Evolutionary conservation across 1,140 invertebrate species (phyloP).

Genomic region (Drosophila willistoni): DNA sequence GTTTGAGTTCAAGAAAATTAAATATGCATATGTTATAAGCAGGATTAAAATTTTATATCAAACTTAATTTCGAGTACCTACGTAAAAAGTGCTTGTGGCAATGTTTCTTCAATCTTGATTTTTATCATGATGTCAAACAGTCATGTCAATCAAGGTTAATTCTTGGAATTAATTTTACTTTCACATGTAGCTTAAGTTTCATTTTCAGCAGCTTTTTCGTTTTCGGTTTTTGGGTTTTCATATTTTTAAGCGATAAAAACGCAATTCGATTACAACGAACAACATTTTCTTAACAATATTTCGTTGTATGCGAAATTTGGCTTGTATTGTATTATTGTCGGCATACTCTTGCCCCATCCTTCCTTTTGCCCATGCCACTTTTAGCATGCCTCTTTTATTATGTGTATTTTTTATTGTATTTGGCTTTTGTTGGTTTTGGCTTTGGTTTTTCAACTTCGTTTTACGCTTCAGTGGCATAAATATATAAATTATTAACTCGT

Average conservation of each 20-base stretch:
- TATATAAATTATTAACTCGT: conserved; percentile 81
- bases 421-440: conserved; percentile 73
- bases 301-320: neutral
- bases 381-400: conserved; percentile 66
- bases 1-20: neutral
- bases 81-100: neutral
- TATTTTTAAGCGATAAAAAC: conserved; percentile 6
- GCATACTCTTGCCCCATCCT: no score
- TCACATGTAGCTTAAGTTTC: conserved; percentile 6
- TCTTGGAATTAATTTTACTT: conserved; percentile 5
- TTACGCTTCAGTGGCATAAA: conserved; percentile 79
- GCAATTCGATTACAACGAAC: conserved; percentile 4
- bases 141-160: neutral
- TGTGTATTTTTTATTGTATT: conserved; percentile 81
- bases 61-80: neutral
- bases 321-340: neutral
- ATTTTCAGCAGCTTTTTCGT: neutral
- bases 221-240: neutral
- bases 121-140: conserved; percentile 19
- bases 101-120: neutral
- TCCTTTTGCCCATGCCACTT: neutral
- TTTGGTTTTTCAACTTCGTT: conserved; percentile 81
- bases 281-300: conserved; percentile 11
- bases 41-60: neutral
- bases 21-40: neutral